Evolutionary conservation across 23 tunicate species (phyloP).

Genomic region (Ciona savignyi): DNA sequence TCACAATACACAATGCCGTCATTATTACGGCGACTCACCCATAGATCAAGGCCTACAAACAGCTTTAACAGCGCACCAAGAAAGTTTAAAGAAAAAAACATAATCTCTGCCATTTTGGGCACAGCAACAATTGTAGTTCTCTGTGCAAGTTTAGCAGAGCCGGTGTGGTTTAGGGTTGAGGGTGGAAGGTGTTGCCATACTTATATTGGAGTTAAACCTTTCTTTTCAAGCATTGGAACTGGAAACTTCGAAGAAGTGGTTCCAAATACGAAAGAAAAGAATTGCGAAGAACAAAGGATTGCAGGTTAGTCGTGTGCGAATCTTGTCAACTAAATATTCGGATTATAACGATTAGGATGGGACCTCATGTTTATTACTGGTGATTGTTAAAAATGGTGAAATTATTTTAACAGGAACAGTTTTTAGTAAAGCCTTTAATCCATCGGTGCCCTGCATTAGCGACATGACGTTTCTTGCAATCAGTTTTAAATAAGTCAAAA

Average conservation of each 20-base stretch:
- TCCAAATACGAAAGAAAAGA: neutral
- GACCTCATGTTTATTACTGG: too few species aligned
- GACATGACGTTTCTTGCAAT: too few species aligned
- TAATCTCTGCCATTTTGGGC: slow-evolving; percentile 75
- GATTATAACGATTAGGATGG: too few species aligned
- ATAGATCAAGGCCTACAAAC: neutral
- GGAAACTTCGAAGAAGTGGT: neutral
- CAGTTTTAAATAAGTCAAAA: too few species aligned
- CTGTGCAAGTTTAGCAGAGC: slow-evolving; percentile 80
- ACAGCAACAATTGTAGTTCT: slow-evolving; percentile 58
- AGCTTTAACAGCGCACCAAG: neutral
- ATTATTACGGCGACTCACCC: neutral
- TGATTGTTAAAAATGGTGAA: too few species aligned
- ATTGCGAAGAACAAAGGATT: slow-evolving; percentile 11
- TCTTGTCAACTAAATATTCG: too few species aligned
- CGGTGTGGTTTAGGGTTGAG: slow-evolving; percentile 66
- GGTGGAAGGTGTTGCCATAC: slow-evolving; percentile 68
- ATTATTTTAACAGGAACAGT: too few species aligned
- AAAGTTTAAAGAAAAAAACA: slow-evolving; percentile 68
- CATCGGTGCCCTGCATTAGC: too few species aligned
- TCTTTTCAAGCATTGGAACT: slow-evolving; percentile 25
- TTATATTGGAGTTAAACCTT: slow-evolving; percentile 51
- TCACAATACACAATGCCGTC: too few species aligned
- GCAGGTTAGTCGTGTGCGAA: too few species aligned
- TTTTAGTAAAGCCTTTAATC: too few species aligned